Percentiles rank a stretch among this genome's conserved stretches.
phyloP scores from a whole-genome alignment of 1,140 invertebrate genomes.

The Drosophila parvula region DNA sequence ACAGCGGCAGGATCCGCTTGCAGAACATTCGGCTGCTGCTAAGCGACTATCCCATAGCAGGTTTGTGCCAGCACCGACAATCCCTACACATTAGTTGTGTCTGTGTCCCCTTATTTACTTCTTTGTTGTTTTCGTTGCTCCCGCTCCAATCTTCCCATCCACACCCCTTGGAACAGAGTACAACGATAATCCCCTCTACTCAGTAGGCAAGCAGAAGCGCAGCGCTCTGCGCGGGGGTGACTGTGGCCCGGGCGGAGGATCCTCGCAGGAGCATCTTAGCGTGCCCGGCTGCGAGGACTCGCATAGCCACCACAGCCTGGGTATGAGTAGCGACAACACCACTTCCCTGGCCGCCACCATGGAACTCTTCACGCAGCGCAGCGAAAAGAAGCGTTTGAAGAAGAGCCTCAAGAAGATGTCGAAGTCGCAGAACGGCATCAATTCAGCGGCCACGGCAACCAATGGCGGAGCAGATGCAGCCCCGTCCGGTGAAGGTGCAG shows the following conservation, averaged over 20 bases:
- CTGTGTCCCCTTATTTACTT: constrained; percentile 62
- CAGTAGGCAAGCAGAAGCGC: constrained; percentile 82
- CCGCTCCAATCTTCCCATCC: constrained; percentile 22
- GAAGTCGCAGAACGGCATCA: constrained; percentile 88
- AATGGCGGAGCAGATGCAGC: constrained; percentile 31
- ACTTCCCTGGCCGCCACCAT: constrained; percentile 72
- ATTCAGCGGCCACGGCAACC: constrained; percentile 61
- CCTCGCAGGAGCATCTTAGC: constrained; percentile 39
- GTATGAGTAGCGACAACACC: constrained; percentile 68
- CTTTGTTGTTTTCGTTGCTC: constrained; percentile 66
- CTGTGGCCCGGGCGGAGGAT: constrained; percentile 12
- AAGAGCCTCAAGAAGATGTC: constrained; percentile 87
- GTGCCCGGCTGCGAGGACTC: constrained; percentile 56
- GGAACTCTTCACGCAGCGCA: constrained; percentile 84
- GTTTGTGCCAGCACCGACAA: constrained; percentile 80
- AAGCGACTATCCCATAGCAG: constrained; percentile 94
- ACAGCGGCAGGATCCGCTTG: constrained; percentile 94
- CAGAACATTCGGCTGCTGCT: constrained; percentile 95
- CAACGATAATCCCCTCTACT: constrained; percentile 84
- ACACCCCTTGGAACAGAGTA: constrained; percentile 70
- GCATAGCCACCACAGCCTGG: constrained; percentile 65
- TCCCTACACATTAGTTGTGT: constrained; percentile 12
- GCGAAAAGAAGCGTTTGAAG: constrained; percentile 89
- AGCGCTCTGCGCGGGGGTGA: constrained; percentile 54
- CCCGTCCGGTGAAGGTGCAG: constrained; percentile 30